Percentiles rank a stretch among this genome's conserved stretches.
Conservation (phyloP, 2,888 invertebrate genomes). For the Melanotus villosus region DNA sequence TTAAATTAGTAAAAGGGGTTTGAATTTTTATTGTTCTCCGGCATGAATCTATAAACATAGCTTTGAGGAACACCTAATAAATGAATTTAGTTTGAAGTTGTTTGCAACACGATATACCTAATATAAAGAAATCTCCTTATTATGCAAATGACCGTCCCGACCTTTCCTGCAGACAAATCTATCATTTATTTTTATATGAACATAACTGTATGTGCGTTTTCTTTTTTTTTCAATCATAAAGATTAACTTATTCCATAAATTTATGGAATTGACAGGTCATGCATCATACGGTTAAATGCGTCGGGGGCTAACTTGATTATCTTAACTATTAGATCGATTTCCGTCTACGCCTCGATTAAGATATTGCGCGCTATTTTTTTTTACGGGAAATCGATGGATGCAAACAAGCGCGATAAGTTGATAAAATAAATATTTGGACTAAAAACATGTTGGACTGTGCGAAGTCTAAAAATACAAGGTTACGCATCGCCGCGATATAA, state of each 20-base stretch:
- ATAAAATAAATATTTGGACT: slow-evolving; percentile 22
- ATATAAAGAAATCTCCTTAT: too few relatives aligned
- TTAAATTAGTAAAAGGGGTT: too few relatives aligned
- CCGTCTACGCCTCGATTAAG: neutral
- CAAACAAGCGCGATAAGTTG: slow-evolving; percentile 22
- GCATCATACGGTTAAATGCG: neutral
- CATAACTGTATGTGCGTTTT: too few relatives aligned
- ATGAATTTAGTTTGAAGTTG: too few relatives aligned
- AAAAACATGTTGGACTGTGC: slow-evolving; percentile 15
- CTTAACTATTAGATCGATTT: slow-evolving; percentile 3
- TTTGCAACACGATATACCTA: too few relatives aligned
- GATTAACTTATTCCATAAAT: neutral
- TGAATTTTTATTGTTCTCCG: too few relatives aligned
- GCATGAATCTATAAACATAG: too few relatives aligned
- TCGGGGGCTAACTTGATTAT: neutral
- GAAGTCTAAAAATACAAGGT: slow-evolving; percentile 23
- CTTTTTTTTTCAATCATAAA: too few relatives aligned
- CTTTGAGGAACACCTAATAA: too few relatives aligned
- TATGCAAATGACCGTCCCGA: too few relatives aligned
- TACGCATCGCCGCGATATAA: neutral
- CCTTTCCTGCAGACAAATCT: too few relatives aligned
- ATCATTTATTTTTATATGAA: too few relatives aligned
- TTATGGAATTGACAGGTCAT: neutral
- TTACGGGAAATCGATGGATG: neutral
- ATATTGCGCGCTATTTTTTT: slow-evolving; percentile 10